Conservation (phyloP, 2,797 vertebrate genomes). For the Emys orbicularis region DNA sequence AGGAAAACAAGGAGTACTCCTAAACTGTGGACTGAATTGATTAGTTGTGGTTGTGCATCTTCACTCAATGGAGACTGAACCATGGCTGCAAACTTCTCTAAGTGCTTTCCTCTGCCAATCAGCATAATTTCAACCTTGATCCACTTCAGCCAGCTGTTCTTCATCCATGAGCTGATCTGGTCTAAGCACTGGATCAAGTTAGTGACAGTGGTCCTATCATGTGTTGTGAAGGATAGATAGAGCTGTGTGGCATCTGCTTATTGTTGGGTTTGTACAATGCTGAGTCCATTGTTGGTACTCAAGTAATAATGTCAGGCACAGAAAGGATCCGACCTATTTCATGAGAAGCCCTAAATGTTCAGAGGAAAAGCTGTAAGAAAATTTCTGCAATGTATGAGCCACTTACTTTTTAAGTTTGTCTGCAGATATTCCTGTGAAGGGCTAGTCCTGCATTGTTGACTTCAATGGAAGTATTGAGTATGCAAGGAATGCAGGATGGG, state of each 20-base stretch:
- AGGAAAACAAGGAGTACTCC: not conserved
- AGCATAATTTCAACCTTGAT: not conserved
- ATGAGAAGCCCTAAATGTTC: not conserved
- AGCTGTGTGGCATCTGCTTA: not conserved
- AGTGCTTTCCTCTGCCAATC: not conserved
- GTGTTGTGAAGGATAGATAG: not conserved
- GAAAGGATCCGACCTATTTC: not conserved
- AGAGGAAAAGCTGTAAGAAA: not conserved
- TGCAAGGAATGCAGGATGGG: not conserved
- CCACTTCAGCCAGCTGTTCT: not conserved
- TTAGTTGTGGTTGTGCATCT: not conserved
- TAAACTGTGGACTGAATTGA: not conserved
- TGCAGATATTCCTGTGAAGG: not conserved
- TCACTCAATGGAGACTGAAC: not conserved
- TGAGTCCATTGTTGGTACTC: not conserved
- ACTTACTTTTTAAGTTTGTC: not conserved
- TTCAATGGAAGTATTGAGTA: not conserved
- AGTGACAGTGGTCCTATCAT: not conserved
- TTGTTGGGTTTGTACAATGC: not conserved
- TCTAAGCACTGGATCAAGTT: not conserved
- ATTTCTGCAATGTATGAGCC: not conserved
- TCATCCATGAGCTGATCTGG: not conserved
- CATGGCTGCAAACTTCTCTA: fast-evolving
- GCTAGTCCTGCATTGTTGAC: not conserved
- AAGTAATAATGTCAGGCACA: not conserved